Evolutionary conservation across 2,113 vertebrate species (phyloP), one percentile per base, ranked within the genome.

Genomic region (Nansenia antarctica): DNA sequence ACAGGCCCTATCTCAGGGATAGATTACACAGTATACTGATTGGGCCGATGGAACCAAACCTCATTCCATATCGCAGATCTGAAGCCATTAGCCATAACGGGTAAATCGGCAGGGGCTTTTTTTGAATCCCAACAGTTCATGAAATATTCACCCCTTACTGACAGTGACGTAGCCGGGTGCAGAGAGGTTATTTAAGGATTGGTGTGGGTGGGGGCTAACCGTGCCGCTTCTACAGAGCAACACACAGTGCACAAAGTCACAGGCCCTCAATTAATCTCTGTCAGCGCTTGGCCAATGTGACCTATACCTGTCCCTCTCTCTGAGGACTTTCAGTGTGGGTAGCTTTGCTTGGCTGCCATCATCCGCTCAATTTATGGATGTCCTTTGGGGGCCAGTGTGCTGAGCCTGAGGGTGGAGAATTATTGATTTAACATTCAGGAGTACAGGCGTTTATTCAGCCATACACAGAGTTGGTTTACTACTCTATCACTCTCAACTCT

Each of bases 101-200:
- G 12, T 9, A 73, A 61, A 14, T 15, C 3, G 39, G 12, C 22
- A 65, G 63, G 24, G 34, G 57, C 72, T 79, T 67, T 69, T 53
- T 54, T 80, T 35, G 68, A 70, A 72, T 83, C 78, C 67, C 68
- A 1, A 55, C 1, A 26, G 67, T 73, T 82, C 82, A 85, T 89
- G 79, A 87, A 87, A 87, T 86, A 89, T 89, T 89, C 80, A 87
- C 81, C 76, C 76, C 81, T 78, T 74, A 84, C 77, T 54, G 73
- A 42, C 53, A 55, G 69, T 68, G 58, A 72, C 65, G 67, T 78
- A 78, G 71, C 72, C 71, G 49, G 68, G 64, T 49, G 53, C 34
- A 3, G 4, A 18, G 11, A 61, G 79, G 79, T 86, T 75, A 76
- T 77, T 79, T 72, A 57, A 76, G 74, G 76, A 52, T 63, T 64